Conservation (phyloP, 2,797 vertebrate genomes). For the Morus bassanus region DNA sequence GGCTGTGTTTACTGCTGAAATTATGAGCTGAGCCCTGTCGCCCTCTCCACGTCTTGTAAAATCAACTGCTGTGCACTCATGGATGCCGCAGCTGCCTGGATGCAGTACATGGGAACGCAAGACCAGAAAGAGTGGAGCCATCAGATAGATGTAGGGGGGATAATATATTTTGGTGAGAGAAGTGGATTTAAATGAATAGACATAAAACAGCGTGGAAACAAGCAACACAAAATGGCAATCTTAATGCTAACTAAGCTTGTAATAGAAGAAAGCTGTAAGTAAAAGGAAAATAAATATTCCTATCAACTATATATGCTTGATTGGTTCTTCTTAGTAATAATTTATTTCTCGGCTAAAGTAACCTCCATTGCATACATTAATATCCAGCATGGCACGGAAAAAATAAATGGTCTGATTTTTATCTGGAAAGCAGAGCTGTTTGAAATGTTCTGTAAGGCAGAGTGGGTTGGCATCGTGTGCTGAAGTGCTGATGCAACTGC, state of each 20-base stretch:
- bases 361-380: not conserved
- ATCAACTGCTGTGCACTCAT: not conserved
- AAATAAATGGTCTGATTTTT: not conserved
- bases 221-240: not conserved
- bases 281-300: not conserved
- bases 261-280: not conserved
- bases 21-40: fast-evolving
- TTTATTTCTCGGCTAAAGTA: not conserved
- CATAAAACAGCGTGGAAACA: not conserved
- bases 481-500: fast-evolving
- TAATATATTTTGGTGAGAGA: not conserved
- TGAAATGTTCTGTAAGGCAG: fast-evolving
- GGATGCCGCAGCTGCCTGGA: not conserved
- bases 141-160: fast-evolving
- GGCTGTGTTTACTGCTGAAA: not conserved
- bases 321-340: not conserved
- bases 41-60: not conserved
- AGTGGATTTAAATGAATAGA: too few species aligned
- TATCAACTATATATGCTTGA: not conserved
- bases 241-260: not conserved
- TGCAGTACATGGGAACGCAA: fast-evolving
- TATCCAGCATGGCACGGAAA: not conserved
- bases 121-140: not conserved
- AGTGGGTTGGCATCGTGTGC: fast-evolving
- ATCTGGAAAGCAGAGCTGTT: not conserved